Conservation (phyloP, 1,140 invertebrate genomes). For the Steinernema khuongi region DNA sequence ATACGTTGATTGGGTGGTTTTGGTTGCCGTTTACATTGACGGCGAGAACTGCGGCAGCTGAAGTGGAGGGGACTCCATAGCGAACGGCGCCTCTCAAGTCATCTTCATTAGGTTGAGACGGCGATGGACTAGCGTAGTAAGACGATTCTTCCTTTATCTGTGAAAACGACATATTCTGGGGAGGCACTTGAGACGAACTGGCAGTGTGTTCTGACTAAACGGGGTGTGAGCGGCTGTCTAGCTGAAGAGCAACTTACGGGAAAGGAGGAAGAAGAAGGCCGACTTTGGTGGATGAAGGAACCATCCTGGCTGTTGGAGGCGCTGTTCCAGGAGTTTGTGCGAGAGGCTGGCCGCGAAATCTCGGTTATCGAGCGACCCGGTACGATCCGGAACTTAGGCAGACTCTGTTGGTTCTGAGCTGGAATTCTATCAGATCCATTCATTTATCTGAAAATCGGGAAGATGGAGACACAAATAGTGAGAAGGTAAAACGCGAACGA, state of each 20-base stretch:
- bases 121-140: neutral
- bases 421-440: neutral
- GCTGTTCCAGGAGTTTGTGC: neutral
- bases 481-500: no score
- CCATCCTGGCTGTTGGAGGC: neutral
- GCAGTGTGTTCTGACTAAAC: neutral
- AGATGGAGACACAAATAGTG: no score
- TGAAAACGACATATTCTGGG: neutral
- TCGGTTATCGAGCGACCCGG: neutral
- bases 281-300: neutral
- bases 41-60: no score
- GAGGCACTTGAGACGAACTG: neutral
- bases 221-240: no score
- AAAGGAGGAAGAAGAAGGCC: neutral
- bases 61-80: neutral
- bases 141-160: neutral
- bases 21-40: no score
- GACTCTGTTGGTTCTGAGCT: neutral
- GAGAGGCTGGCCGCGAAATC: no score
- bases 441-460: slow-evolving; percentile 9
- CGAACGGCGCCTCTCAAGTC: neutral
- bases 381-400: neutral
- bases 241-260: neutral
- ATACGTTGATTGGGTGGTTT: no score
- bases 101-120: neutral